Evolutionary conservation across 2,888 invertebrate species (phyloP).

Genomic region (Volucella zonaria): DNA sequence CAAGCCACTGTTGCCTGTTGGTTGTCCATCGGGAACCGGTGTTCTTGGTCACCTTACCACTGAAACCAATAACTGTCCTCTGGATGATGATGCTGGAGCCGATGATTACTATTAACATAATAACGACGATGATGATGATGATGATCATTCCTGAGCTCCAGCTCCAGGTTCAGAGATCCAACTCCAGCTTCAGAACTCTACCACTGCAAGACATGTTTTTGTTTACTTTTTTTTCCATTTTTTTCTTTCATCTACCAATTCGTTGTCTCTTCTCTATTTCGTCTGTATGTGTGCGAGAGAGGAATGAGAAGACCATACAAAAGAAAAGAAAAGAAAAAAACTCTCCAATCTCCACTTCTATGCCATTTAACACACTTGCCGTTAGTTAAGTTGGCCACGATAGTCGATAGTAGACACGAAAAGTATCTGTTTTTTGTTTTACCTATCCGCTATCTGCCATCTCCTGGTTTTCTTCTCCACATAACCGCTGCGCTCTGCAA

Average conservation of each 20-base stretch:
- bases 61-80: slow-evolving; percentile 51
- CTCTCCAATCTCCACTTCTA: slow-evolving; percentile 57
- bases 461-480: background rate
- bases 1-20: slow-evolving; percentile 34
- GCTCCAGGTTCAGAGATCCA: too few relatives aligned
- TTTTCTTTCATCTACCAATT: slow-evolving; percentile 12
- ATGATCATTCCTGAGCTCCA: slow-evolving; percentile 28
- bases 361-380: slow-evolving; percentile 70
- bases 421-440: slow-evolving; percentile 23
- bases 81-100: slow-evolving; percentile 13
- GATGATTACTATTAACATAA: slow-evolving; percentile 2
- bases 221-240: slow-evolving; percentile 8
- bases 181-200: slow-evolving; percentile 35
- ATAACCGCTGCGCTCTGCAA: slow-evolving; percentile 53
- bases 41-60: slow-evolving; percentile 64
- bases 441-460: background rate
- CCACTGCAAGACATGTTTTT: slow-evolving; percentile 17
- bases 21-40: slow-evolving; percentile 56
- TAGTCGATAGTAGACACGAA: slow-evolving; percentile 56
- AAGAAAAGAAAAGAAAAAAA: slow-evolving; percentile 42
- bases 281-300: slow-evolving; percentile 9
- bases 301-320: background rate
- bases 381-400: slow-evolving; percentile 63
- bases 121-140: slow-evolving; percentile 34
- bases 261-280: slow-evolving; percentile 25